These are phyloP conservation scores for Falco concolor DNA, from an alignment of 2,797 vertebrate genomes.

Conservation along the genomic window DNA sequence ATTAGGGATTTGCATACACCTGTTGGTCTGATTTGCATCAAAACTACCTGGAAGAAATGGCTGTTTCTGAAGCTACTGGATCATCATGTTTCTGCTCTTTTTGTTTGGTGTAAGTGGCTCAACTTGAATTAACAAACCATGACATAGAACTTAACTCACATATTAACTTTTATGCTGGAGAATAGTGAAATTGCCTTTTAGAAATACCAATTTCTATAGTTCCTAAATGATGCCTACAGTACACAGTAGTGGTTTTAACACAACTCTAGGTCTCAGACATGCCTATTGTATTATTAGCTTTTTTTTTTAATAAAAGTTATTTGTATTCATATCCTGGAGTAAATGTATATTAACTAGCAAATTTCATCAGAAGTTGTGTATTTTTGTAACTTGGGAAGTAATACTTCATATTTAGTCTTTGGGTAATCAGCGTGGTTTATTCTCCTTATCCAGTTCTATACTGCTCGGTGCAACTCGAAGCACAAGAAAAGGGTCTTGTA, in stretches of 20 bases:
- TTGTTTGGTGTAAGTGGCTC: conserved; percentile 56
- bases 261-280: conserved; percentile 56
- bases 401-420: conserved; percentile 29
- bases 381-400: conserved; percentile 66
- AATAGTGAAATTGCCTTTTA: conserved; percentile 60
- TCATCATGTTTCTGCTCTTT: conserved; percentile 43
- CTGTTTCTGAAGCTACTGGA: conserved; percentile 67
- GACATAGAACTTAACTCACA: conserved; percentile 45
- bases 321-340: conserved; percentile 58
- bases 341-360: conserved; percentile 56
- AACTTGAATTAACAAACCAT: conserved; percentile 60
- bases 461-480: neutral
- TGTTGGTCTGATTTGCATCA: conserved; percentile 38
- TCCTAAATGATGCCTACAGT: conserved; percentile 47
- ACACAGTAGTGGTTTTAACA: conserved; percentile 59
- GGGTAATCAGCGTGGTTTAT: neutral
- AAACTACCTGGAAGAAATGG: conserved; percentile 32
- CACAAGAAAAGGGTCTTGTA: neutral
- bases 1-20: conserved; percentile 38
- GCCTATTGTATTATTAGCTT: conserved; percentile 67
- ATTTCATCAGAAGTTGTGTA: conserved; percentile 61
- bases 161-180: conserved; percentile 47
- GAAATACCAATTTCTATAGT: conserved; percentile 59
- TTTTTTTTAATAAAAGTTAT: conserved; percentile 50
- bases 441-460: neutral